Evolutionary conservation across 2,797 vertebrate genomes (phyloP).

Genomic region (Girardinus metallicus): DNA sequence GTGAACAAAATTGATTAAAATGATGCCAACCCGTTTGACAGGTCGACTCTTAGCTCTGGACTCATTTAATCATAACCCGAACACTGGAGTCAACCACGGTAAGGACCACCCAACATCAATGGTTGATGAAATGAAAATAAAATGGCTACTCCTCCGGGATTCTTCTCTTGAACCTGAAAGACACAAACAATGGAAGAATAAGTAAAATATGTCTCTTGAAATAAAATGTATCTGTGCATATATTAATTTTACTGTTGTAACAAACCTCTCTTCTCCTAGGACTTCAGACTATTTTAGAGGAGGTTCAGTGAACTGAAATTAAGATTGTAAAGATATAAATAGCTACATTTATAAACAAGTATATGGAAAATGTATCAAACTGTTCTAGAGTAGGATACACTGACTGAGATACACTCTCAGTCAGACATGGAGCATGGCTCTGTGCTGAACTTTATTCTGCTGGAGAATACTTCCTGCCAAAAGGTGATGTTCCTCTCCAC

Average conservation of each 20-base stretch:
- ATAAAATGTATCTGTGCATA: not conserved
- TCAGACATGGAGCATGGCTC: not conserved
- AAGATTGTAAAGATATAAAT: not conserved
- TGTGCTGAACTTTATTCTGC: not conserved
- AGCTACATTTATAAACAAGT: not conserved
- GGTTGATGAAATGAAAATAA: not conserved
- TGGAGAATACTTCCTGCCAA: not conserved
- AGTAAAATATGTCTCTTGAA: not conserved
- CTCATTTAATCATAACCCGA: slow-evolving; percentile 30
- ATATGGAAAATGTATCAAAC: not conserved
- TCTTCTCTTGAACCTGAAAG: slow-evolving; percentile 57
- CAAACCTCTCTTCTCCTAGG: not conserved
- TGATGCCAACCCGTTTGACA: slow-evolving; percentile 9
- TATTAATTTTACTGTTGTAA: not conserved
- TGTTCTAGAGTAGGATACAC: not conserved
- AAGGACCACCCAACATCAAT: not conserved
- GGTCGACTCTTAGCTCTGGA: slow-evolving; percentile 14
- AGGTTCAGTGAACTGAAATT: not conserved
- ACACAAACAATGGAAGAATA: slow-evolving; percentile 16
- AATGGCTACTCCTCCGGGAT: not conserved
- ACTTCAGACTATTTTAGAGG: not conserved
- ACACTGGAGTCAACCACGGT: not conserved
- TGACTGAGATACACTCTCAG: not conserved
- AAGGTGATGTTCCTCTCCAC: not conserved
- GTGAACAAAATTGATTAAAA: slow-evolving; percentile 6